Evolutionary conservation across 1,140 invertebrate genomes (phyloP), one percentile per base, ranked within the genome.

Genomic region (Drosophila aff.): DNA sequence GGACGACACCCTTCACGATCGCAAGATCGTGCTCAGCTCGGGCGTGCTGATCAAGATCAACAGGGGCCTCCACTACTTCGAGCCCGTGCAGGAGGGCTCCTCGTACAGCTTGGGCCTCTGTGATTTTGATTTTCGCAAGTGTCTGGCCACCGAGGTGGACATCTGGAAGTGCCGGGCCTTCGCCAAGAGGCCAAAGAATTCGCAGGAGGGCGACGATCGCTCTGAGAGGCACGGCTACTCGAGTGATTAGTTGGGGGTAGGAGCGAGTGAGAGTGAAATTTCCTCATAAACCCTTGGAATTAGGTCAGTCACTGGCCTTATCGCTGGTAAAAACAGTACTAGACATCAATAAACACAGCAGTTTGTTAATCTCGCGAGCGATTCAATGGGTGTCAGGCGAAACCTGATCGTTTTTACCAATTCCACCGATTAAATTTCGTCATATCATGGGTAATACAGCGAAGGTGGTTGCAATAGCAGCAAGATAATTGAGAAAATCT

Each of bases 101-200:
- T 13, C 21, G 0, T 76, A 82, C 10, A 61, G 28, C 8, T 31
- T 91, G 46, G 89, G 89, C 3, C 41, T 82, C 15, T 89, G 89
- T 23, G 89, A 91, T 23, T 91, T 60, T 36, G 89, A 91, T 57
- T 91, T 91, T 57, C 83, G 89, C 38, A 91, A 91, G 43, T 91
- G 83, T 43, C 52, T 84, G 46, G 44, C 79, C 63, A 83, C 83
- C 28, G 83, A 89, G 58, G 78, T 91, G 41, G 83, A 91, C 44
- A 67, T 91, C 16, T 91, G 89, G 84, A 84, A 91, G 67, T 89
- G 89, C 64, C 76, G 79, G 9, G 66, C 89, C 9, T 91, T 91
- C 43, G 79, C 76, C 49, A 91, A 82, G 59, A 44, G 62, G 0
- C 76, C 69, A 0, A 81, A 62, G n/a, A 50, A 62, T 0, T 6